These are phyloP conservation scores for Teinopalpus imperialis DNA, from an alignment of 2,888 invertebrate species.

Conservation along the genomic window DNA sequence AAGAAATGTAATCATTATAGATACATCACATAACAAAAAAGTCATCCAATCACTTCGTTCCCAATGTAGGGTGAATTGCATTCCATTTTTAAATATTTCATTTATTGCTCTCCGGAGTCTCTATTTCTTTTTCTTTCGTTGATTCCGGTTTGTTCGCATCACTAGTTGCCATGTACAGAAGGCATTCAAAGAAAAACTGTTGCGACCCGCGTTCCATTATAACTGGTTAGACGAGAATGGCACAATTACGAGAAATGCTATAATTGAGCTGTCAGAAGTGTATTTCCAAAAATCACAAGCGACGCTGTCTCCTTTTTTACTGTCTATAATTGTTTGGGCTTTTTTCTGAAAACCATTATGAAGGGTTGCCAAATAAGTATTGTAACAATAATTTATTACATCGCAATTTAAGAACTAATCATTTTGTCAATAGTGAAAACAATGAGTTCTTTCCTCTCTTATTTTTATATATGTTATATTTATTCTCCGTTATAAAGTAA, in stretches of 20 bases:
- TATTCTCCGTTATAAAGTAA: too few species aligned
- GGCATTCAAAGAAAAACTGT: constrained; percentile 21
- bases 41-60: not conserved
- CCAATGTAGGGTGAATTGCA: not conserved
- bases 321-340: not conserved
- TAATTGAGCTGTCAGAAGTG: constrained; percentile 18
- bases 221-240: constrained; percentile 23
- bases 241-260: constrained; percentile 13
- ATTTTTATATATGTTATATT: not conserved
- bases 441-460: too few species aligned
- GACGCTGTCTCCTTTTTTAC: not conserved
- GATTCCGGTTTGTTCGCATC: constrained; percentile 1
- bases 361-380: too few species aligned
- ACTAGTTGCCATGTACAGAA: constrained; percentile 16
- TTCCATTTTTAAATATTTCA: constrained; percentile 5
- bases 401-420: too few species aligned
- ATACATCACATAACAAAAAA: too few species aligned
- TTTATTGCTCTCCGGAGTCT: constrained; percentile 5
- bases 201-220: constrained; percentile 15
- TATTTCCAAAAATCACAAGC: constrained; percentile 17
- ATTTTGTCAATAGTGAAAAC: too few species aligned
- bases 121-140: not conserved
- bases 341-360: not conserved
- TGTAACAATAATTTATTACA: too few species aligned
- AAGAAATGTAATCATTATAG: too few species aligned